Evolutionary conservation across 2,113 vertebrate species (phyloP).

Genomic region (Amazona vittata): DNA sequence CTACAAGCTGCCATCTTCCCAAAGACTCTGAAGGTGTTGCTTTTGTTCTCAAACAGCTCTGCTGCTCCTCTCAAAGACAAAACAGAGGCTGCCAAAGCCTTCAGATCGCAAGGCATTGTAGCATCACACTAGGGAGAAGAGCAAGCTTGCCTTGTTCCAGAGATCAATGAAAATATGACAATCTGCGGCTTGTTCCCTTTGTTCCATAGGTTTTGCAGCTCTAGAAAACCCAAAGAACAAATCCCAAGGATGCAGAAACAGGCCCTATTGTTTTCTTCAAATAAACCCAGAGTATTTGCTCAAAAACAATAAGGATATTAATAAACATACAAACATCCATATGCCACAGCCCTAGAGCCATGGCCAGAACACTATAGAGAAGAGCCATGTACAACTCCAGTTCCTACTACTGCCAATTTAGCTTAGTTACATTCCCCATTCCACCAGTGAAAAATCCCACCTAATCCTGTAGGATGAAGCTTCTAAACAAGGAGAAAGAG

Average conservation of each 20-base stretch:
- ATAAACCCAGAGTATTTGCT: neutral
- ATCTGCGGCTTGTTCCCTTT: slow-evolving; percentile 21
- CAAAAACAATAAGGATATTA: slow-evolving; percentile 15
- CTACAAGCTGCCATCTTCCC: neutral
- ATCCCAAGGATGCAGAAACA: neutral
- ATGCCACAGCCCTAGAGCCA: neutral
- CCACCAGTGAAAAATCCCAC: neutral
- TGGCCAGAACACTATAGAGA: neutral
- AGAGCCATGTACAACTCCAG: neutral
- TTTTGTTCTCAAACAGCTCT: slow-evolving; percentile 23
- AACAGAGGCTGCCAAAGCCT: neutral
- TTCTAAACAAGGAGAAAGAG: slow-evolving; percentile 7
- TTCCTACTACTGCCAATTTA: neutral
- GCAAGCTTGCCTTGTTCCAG: neutral
- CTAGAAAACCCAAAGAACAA: neutral
- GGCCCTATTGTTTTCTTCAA: neutral
- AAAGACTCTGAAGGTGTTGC: neutral
- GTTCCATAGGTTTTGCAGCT: neutral
- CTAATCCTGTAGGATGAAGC: slow-evolving; percentile 23
- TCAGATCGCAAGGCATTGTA: slow-evolving; percentile 5
- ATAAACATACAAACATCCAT: slow-evolving; percentile 31
- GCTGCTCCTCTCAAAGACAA: neutral
- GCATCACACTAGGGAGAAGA: neutral
- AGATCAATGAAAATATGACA: slow-evolving; percentile 2
- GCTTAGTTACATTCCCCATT: neutral